These are phyloP conservation scores for Megalopta genalis DNA, from an alignment of 1,140 invertebrate genomes.

Conservation along the genomic window DNA sequence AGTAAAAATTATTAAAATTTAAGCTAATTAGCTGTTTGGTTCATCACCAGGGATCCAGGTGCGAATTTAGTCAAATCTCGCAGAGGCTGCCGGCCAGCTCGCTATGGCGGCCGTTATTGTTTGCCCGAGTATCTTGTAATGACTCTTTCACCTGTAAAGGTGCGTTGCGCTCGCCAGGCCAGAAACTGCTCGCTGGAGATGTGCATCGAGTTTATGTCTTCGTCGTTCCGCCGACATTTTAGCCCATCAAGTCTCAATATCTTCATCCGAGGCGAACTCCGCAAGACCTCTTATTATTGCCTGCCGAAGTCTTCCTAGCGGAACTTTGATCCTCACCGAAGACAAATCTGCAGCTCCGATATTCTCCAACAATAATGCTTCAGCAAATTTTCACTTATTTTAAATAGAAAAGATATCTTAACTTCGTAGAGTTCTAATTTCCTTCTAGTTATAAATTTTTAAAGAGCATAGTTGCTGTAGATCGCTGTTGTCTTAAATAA, in stretches of 20 bases:
- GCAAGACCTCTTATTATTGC: not conserved
- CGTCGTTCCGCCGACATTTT: slow-evolving; percentile 17
- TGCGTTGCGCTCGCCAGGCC: not conserved
- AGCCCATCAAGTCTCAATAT: slow-evolving; percentile 21
- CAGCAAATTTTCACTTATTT: too few species aligned
- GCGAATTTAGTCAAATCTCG: not conserved
- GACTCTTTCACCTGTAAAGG: slow-evolving; percentile 13
- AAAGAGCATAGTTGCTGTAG: too few species aligned
- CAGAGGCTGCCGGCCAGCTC: not conserved
- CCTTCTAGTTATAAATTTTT: too few species aligned
- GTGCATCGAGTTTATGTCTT: slow-evolving; percentile 17
- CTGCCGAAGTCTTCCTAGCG: not conserved
- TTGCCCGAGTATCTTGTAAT: slow-evolving; percentile 13
- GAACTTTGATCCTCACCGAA: not conserved
- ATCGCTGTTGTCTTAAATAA: too few species aligned
- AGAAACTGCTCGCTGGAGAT: slow-evolving; percentile 1
- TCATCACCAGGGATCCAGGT: not conserved
- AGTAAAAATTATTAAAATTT: too few species aligned
- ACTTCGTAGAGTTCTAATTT: too few species aligned
- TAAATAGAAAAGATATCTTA: too few species aligned
- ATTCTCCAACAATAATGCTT: not conserved
- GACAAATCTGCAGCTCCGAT: too few species aligned
- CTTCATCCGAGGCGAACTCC: not conserved
- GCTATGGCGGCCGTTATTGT: slow-evolving; percentile 5
- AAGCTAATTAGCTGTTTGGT: not conserved